Evolutionary conservation across 92 coral and sea anemone genomes (phyloP), one percentile per base, ranked within the genome.

Genomic region (Desmophyllum pertusum): DNA sequence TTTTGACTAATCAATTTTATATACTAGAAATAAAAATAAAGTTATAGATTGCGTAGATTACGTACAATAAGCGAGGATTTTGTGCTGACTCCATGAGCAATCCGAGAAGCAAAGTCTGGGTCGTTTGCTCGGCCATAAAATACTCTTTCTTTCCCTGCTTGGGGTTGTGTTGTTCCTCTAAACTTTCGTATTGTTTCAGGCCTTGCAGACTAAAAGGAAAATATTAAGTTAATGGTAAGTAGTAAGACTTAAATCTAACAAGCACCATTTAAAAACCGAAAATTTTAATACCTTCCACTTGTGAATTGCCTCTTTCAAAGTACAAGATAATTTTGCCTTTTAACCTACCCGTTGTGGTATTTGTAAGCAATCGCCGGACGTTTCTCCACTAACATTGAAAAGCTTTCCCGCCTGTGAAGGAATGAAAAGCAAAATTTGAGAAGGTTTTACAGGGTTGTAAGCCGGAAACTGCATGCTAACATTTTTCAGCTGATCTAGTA

Each of bases 91-190:
- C 99, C 99, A 81, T 97, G 99, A 27, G 55, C 70, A 23, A 97
- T 79, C 50, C 87, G 86, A 3, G 84, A 82, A 15, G 99, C 99
- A 31, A 94, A 83, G 70, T 92, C 90, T 7, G 94, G 93, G 63
- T 97, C 99, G 68, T 97, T 92, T 45, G 99, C 99, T 81, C 98
- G 90, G 53, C 99, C 99, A 78, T 97, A 88, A 80, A 94, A 95
- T 45, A 97, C 89, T 84, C 99, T 91, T 31, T 89, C 95, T 46
- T 83, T 83, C 39, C 97, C 98, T 7, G 88, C 87, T 50, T 77
- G 86, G 14, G 99, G 98, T 50, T 85, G 91, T 10, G 99, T 97
- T 31, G 88, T 84, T 27, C 93, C 94, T 73, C 93, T 82, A 61
- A 94, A 97, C 88, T 93, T 97, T 68, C 90, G 82, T 11, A 97